Conservation (phyloP, 2,113 vertebrate species). For the Thomomys bottae region DNA sequence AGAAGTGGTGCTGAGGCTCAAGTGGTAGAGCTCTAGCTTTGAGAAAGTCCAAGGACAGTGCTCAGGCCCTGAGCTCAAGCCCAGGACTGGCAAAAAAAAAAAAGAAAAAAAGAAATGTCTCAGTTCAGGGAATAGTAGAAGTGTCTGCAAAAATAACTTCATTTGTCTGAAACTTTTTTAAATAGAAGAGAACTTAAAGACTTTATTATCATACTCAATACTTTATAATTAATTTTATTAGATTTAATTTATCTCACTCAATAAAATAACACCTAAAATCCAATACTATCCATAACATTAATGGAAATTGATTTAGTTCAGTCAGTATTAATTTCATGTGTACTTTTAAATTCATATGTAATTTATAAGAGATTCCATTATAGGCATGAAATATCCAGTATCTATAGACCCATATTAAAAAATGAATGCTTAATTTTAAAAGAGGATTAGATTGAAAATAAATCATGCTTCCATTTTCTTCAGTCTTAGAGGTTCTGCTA, state of each 20-base stretch:
- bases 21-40: too few relatives aligned
- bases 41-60: too few relatives aligned
- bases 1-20: too few relatives aligned
- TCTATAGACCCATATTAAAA: conserved; percentile 39
- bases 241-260: conserved; percentile 35
- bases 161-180: background rate
- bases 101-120: too few relatives aligned
- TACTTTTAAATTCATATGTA: conserved; percentile 12
- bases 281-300: conserved; percentile 1
- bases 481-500: background rate
- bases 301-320: conserved; percentile 44
- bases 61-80: too few relatives aligned
- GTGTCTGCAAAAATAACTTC: background rate
- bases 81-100: too few relatives aligned
- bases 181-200: background rate
- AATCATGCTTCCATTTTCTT: background rate
- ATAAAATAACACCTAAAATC: conserved; percentile 29
- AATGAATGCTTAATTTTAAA: conserved; percentile 36
- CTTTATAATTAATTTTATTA: conserved; percentile 49
- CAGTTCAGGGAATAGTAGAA: background rate
- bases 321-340: conserved; percentile 5
- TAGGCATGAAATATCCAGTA: conserved; percentile 31
- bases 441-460: background rate
- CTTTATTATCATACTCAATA: background rate
- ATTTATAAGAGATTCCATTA: conserved; percentile 18